These are phyloP conservation scores for Struthidea cinerea DNA, from an alignment of 2,113 vertebrate genomes.

Conservation along the genomic window DNA sequence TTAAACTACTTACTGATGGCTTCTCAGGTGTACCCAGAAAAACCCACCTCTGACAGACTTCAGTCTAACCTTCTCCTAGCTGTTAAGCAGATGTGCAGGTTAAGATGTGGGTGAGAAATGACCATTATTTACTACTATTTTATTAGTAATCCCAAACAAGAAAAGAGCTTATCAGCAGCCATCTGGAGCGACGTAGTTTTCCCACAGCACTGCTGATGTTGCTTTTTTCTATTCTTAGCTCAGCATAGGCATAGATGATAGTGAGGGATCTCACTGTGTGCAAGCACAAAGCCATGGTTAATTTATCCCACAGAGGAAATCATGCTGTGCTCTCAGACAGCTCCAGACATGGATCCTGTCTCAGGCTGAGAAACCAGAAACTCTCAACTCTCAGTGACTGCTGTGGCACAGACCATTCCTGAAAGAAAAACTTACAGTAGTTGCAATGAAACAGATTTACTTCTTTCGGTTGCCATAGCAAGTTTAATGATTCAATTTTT, in stretches of 20 bases:
- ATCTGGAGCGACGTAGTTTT: conserved; percentile 53
- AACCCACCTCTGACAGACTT: background rate
- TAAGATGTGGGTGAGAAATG: background rate
- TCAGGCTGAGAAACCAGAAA: conserved; percentile 52
- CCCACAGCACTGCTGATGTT: conserved; percentile 59
- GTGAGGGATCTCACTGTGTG: conserved; percentile 21
- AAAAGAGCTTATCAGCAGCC: conserved; percentile 16
- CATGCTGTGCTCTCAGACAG: conserved; percentile 56
- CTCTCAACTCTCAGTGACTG: conserved; percentile 10
- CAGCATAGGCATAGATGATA: conserved; percentile 32
- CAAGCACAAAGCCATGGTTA: conserved; percentile 36
- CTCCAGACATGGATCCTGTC: conserved; percentile 48
- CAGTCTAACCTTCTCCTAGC: background rate
- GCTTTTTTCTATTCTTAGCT: conserved; percentile 66
- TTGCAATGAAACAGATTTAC: conserved; percentile 1
- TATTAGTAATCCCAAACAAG: conserved; percentile 21
- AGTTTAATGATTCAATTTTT: background rate
- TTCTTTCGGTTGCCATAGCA: background rate
- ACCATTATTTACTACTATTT: background rate
- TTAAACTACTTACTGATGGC: background rate
- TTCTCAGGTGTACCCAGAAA: background rate
- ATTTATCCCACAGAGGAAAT: conserved; percentile 55
- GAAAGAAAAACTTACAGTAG: conserved; percentile 14
- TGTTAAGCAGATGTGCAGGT: background rate
- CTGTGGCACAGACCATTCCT: conserved; percentile 8